Percentiles rank a stretch among this genome's conserved stretches.
These are phyloP conservation scores for Synanthedon tipuliformis DNA, from an alignment of 2,888 invertebrate species.

Conservation along the genomic window DNA sequence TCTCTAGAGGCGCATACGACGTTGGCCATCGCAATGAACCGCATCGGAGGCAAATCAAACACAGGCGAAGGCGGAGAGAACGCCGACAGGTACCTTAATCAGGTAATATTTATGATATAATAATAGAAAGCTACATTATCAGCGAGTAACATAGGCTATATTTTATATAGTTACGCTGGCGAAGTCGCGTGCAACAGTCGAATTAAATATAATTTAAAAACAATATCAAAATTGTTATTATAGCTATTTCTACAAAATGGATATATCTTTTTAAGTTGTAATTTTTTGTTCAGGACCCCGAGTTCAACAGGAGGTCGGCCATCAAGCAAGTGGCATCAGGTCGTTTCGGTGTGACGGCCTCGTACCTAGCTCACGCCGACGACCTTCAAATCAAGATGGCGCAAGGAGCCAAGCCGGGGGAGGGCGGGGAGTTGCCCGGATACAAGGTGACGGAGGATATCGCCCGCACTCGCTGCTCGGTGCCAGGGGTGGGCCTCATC, in stretches of 20 bases:
- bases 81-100: constrained; percentile 80
- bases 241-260: neutral
- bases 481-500: constrained; percentile 96
- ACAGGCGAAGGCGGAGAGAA: constrained; percentile 97
- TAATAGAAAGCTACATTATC: no score
- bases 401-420: constrained; percentile 98
- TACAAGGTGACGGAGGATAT: constrained; percentile 94
- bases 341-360: constrained; percentile 97
- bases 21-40: constrained; percentile 97
- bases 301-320: constrained; percentile 88
- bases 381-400: constrained; percentile 99
- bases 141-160: no score
- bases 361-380: constrained; percentile 97
- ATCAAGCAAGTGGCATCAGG: constrained; percentile 99
- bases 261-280: neutral
- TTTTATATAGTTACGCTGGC: no score
- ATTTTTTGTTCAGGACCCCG: constrained; percentile 72
- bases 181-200: no score
- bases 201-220: no score
- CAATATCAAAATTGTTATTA: no score
- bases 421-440: constrained; percentile 95
- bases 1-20: constrained; percentile 96
- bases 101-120: constrained; percentile 22
- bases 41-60: constrained; percentile 96
- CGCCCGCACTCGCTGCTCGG: constrained; percentile 94